Conservation (phyloP, 2,888 invertebrate genomes). For the Pomacea canaliculata region DNA sequence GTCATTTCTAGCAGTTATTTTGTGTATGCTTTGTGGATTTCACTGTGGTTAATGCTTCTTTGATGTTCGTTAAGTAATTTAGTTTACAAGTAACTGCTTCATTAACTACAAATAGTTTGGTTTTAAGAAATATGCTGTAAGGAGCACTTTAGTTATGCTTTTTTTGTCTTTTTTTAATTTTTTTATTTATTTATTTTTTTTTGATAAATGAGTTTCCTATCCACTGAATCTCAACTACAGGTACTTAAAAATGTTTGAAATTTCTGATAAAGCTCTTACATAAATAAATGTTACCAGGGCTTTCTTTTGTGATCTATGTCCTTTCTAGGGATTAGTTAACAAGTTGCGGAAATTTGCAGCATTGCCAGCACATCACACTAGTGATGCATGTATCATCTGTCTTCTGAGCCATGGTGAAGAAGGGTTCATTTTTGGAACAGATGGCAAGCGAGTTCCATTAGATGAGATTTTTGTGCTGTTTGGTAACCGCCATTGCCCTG, state of each 20-base stretch:
- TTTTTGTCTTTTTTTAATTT: too few species aligned
- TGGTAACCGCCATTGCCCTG: conserved; percentile 55
- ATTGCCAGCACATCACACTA: conserved; percentile 40
- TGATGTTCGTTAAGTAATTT: too few species aligned
- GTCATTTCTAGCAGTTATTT: too few species aligned
- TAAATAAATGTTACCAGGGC: not conserved
- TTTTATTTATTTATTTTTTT: too few species aligned
- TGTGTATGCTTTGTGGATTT: too few species aligned
- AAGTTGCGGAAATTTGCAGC: conserved; percentile 55
- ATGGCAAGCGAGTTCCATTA: conserved; percentile 56
- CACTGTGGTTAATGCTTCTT: too few species aligned
- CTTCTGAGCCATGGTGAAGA: conserved; percentile 65
- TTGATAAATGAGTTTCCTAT: too few species aligned
- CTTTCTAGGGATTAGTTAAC: conserved; percentile 33
- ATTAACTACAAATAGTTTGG: too few species aligned
- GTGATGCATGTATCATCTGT: conserved; percentile 55
- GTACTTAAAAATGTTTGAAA: too few species aligned
- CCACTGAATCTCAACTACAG: too few species aligned
- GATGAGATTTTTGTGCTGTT: conserved; percentile 55
- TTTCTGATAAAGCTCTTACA: too few species aligned
- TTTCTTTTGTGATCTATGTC: not conserved
- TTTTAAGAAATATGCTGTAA: not conserved
- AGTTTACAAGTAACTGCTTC: too few species aligned
- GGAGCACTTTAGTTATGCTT: not conserved
- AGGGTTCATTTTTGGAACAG: conserved; percentile 61